phyloP scores from a whole-genome alignment of 2,113 vertebrate genomes.

The Anas platyrhynchos region DNA sequence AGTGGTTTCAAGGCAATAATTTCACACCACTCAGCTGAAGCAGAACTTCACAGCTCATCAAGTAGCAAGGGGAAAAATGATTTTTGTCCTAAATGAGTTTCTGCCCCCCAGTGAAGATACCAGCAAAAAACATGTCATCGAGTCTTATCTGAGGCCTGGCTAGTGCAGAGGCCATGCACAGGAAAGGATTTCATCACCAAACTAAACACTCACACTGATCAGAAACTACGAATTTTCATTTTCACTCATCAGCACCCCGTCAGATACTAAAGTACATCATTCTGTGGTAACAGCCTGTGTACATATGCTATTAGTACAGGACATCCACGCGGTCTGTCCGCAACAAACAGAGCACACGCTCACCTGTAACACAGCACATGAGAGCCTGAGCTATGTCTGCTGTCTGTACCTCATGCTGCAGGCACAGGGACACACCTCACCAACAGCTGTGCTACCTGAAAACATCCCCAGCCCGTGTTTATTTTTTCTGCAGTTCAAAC shows the following conservation, averaged over 20 bases:
- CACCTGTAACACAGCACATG: neutral
- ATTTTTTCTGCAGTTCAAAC: neutral
- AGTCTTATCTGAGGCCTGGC: neutral
- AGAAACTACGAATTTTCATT: neutral
- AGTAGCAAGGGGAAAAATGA: neutral
- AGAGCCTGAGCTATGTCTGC: neutral
- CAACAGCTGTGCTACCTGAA: neutral
- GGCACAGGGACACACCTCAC: neutral
- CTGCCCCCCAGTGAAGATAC: neutral
- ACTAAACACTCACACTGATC: neutral
- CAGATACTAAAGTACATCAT: neutral
- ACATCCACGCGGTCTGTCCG: fast-evolving
- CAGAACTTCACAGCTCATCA: constrained; percentile 16
- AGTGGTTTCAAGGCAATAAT: neutral
- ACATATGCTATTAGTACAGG: fast-evolving
- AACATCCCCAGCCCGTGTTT: fast-evolving
- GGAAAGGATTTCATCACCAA: neutral
- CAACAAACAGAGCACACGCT: neutral
- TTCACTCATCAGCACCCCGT: neutral
- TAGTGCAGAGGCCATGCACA: neutral
- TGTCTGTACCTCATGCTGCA: neutral
- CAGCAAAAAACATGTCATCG: neutral
- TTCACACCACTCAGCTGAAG: neutral
- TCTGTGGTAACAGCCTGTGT: neutral
- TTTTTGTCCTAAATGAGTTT: constrained; percentile 1